phyloP scores from a whole-genome alignment of 2,113 vertebrate genomes.

The Psittacus erithacus region DNA sequence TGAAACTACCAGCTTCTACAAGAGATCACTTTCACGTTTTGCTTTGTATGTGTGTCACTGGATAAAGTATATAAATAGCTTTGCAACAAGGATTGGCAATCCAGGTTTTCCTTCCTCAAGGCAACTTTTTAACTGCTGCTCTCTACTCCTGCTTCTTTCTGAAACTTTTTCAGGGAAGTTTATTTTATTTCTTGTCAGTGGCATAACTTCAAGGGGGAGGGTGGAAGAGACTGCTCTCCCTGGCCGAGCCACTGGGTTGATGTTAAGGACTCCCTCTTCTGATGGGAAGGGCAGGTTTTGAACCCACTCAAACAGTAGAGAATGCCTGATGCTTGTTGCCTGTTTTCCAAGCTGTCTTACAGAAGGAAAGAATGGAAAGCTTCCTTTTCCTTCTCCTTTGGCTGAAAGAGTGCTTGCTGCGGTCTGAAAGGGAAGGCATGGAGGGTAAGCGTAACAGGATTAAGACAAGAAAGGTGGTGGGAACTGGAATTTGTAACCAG shows the following conservation, averaged over 20 bases:
- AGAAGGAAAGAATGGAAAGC: not conserved
- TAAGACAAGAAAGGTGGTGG: not conserved
- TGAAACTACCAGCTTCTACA: not conserved
- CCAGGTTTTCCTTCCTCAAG: not conserved
- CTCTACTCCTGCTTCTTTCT: not conserved
- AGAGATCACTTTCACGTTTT: not conserved
- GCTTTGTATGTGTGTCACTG: not conserved
- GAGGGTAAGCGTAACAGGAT: not conserved
- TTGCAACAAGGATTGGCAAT: not conserved
- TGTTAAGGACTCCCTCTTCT: not conserved
- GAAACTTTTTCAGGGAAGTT: not conserved
- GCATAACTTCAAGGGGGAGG: not conserved
- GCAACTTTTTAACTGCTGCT: not conserved
- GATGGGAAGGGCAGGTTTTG: not conserved
- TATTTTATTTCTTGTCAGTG: not conserved
- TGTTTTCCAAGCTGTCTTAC: not conserved
- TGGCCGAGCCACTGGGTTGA: not conserved
- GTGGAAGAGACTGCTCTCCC: not conserved
- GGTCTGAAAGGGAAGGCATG: not conserved
- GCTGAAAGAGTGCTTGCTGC: not conserved
- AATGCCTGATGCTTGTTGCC: not conserved
- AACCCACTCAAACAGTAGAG: not conserved
- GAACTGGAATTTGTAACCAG: not conserved
- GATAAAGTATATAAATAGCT: not conserved
- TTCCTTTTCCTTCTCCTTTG: not conserved